Evolutionary conservation across 2,888 invertebrate species (phyloP).

Genomic region (Conops quadrifasciatus): DNA sequence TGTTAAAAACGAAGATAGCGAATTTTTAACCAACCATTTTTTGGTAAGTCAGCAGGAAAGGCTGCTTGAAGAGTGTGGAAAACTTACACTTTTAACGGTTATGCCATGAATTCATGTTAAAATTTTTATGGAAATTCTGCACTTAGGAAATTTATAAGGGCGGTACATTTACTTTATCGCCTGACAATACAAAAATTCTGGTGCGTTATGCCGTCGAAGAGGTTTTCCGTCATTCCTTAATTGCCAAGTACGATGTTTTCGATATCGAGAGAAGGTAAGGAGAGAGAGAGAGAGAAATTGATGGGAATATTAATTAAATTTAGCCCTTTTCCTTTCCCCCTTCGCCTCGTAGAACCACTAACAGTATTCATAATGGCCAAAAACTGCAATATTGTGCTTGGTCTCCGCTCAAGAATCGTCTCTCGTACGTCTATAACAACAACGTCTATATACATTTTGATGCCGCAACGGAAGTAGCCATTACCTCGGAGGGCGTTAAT

Average conservation of each 20-base stretch:
- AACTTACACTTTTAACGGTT: neutral
- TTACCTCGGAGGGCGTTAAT: constrained; percentile 72
- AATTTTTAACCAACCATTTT: constrained; percentile 51
- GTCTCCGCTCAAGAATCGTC: constrained; percentile 67
- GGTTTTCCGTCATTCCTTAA: constrained; percentile 72
- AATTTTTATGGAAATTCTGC: neutral
- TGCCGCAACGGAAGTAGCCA: constrained; percentile 59
- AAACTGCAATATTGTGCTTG: constrained; percentile 73
- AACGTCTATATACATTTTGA: constrained; percentile 69
- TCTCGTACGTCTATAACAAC: constrained; percentile 74
- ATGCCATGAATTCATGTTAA: neutral
- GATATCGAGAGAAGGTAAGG: constrained; percentile 68
- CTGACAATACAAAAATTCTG: constrained; percentile 59
- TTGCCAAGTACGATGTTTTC: constrained; percentile 72
- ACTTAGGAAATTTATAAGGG: constrained; percentile 50
- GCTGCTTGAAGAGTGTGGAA: no score
- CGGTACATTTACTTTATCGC: constrained; percentile 59
- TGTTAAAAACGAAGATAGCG: constrained; percentile 47
- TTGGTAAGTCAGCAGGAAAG: constrained; percentile 54
- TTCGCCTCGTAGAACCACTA: constrained; percentile 38
- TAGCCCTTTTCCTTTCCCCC: no score
- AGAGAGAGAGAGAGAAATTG: no score
- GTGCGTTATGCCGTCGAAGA: constrained; percentile 57
- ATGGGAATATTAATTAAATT: neutral
- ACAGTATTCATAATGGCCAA: constrained; percentile 66